Evolutionary conservation across 2,888 invertebrate genomes (phyloP).

Genomic region (Ganaspis brasiliensis): DNA sequence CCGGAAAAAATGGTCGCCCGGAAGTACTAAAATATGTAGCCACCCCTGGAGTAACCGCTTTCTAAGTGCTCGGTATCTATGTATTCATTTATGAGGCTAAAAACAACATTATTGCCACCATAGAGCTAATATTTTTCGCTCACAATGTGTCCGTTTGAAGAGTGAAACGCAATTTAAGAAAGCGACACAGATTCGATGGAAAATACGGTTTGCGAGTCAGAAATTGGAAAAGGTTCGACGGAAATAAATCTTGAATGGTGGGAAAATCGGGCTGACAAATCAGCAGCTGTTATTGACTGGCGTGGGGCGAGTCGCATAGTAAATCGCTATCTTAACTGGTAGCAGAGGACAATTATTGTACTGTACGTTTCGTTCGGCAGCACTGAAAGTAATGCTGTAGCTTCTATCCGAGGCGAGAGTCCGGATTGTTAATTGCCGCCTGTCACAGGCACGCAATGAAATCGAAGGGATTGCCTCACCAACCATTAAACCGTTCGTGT

Average conservation of each 20-base stretch:
- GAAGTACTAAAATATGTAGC: slow-evolving; percentile 67
- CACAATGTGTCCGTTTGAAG: background rate
- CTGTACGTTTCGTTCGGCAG: slow-evolving; percentile 67
- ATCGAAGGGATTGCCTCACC: slow-evolving; percentile 63
- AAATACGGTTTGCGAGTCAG: background rate
- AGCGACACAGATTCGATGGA: background rate
- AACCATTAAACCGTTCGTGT: slow-evolving; percentile 53
- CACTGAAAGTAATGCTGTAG: slow-evolving; percentile 60
- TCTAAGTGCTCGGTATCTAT: slow-evolving; percentile 13
- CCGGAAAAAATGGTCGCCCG: slow-evolving; percentile 66
- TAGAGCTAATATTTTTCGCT: background rate
- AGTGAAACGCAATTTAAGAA: background rate
- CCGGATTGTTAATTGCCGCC: slow-evolving; percentile 79
- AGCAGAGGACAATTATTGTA: slow-evolving; percentile 78
- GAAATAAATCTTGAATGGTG: slow-evolving; percentile 68
- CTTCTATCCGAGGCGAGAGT: slow-evolving; percentile 72
- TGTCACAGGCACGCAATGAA: slow-evolving; percentile 78
- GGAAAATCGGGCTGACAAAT: slow-evolving; percentile 70
- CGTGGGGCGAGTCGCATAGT: slow-evolving; percentile 63
- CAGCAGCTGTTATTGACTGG: slow-evolving; percentile 74
- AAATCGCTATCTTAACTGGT: slow-evolving; percentile 78
- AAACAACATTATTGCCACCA: slow-evolving; percentile 5
- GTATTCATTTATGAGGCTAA: background rate
- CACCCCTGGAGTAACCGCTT: slow-evolving; percentile 46
- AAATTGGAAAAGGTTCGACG: background rate